Conservation (phyloP, 1,140 invertebrate genomes). For the Hylaeus anthracinus region DNA sequence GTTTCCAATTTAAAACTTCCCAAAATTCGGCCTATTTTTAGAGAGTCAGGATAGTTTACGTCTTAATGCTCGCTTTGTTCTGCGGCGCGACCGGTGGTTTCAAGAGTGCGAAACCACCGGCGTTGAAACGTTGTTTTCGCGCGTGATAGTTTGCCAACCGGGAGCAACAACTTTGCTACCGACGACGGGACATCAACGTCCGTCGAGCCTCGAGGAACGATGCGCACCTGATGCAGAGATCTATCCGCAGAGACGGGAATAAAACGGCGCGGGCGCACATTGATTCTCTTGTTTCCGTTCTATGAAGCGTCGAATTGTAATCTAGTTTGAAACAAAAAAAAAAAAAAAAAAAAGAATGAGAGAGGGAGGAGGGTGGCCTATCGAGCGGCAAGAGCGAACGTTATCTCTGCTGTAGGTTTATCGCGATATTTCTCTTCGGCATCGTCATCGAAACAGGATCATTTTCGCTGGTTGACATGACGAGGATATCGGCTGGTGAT, state of each 20-base stretch:
- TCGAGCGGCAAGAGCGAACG: conserved; percentile 39
- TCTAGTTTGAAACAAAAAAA: conserved; percentile 20
- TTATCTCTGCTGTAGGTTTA: conserved; percentile 47
- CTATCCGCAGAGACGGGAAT: background rate
- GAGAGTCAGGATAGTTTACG: too few relatives aligned
- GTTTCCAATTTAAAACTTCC: too few relatives aligned
- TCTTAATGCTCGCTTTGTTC: too few relatives aligned
- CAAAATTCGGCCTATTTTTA: too few relatives aligned
- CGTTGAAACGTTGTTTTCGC: background rate
- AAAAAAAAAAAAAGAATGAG: background rate
- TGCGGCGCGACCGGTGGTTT: too few relatives aligned
- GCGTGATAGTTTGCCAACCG: background rate
- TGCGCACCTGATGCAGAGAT: background rate
- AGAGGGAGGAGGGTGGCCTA: background rate
- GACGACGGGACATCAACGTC: background rate
- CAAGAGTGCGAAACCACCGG: too few relatives aligned
- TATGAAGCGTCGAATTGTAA: conserved; percentile 46
- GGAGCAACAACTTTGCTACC: background rate
- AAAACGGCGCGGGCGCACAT: background rate
- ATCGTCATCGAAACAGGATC: conserved; percentile 44
- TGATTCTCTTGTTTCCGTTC: conserved; percentile 20
- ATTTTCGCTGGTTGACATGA: conserved; percentile 46
- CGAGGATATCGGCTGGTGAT: conserved; percentile 45
- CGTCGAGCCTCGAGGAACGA: background rate
- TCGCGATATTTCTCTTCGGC: conserved; percentile 46